These are phyloP conservation scores for Miopithecus talapoin DNA, from an alignment of 2,797 vertebrate genomes.

Conservation along the genomic window DNA sequence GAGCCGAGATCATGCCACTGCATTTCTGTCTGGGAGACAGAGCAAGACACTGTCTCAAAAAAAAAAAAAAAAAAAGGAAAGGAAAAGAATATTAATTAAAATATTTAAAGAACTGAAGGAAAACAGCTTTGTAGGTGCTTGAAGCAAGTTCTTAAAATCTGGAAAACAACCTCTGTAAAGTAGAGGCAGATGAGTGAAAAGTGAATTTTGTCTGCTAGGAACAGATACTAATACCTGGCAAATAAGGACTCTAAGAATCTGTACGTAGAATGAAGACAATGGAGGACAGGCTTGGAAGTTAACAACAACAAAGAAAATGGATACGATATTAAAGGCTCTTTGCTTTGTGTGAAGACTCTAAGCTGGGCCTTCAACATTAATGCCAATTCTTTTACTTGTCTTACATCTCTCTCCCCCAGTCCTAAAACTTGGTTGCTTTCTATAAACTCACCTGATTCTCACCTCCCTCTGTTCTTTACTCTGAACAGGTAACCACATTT, in stretches of 20 bases:
- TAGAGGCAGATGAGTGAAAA: not conserved
- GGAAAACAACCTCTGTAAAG: not conserved
- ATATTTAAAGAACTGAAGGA: constrained; percentile 15
- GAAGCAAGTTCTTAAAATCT: not conserved
- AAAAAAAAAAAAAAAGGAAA: not conserved
- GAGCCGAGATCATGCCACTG: not conserved
- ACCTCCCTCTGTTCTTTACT: not conserved
- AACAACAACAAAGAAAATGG: not conserved
- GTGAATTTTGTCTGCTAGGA: not conserved
- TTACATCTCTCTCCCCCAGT: not conserved
- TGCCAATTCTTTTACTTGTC: not conserved
- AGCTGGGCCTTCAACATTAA: not conserved
- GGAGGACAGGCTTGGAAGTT: not conserved
- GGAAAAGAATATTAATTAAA: not conserved
- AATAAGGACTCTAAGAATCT: not conserved
- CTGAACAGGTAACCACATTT: not conserved
- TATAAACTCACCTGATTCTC: constrained; percentile 16
- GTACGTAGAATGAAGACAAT: not conserved
- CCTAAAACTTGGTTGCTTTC: not conserved
- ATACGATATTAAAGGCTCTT: not conserved
- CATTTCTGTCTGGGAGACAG: not conserved
- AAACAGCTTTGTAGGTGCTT: not conserved
- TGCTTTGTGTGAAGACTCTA: not conserved
- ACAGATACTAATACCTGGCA: not conserved
- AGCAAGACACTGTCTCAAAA: not conserved